These are phyloP conservation scores for Cyclopterus lumpus DNA, from an alignment of 2,797 vertebrate genomes.

Conservation along the genomic window DNA sequence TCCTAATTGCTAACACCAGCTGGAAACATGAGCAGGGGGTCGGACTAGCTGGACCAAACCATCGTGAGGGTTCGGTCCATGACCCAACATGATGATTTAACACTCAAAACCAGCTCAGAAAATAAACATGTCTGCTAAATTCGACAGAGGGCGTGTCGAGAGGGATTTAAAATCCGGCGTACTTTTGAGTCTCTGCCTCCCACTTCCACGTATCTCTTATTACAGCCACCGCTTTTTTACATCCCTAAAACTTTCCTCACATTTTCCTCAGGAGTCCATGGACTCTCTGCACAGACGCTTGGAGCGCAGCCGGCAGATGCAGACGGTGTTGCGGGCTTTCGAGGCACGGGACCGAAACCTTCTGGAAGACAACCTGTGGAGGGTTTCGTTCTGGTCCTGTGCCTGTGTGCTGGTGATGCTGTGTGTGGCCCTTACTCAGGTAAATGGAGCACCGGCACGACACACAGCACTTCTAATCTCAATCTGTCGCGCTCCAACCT, in stretches of 20 bases:
- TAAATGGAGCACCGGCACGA: constrained; percentile 47
- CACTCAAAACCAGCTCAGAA: not conserved
- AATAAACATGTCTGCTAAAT: not conserved
- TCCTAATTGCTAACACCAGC: not conserved
- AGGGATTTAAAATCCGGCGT: not conserved
- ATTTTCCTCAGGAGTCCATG: constrained; percentile 85
- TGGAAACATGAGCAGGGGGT: not conserved
- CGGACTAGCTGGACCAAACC: constrained; percentile 2
- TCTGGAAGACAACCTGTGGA: constrained; percentile 90
- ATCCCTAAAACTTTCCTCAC: not conserved
- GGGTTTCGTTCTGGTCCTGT: constrained; percentile 93
- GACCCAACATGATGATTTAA: not conserved
- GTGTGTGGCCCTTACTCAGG: constrained; percentile 89
- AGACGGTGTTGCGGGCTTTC: constrained; percentile 89
- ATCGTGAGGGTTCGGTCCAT: not conserved
- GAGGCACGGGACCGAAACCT: constrained; percentile 92
- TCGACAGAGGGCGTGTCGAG: not conserved
- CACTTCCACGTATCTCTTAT: not conserved
- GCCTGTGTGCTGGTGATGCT: constrained; percentile 88
- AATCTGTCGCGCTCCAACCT: not conserved
- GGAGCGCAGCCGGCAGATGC: constrained; percentile 91
- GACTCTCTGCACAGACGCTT: constrained; percentile 87
- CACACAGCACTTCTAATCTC: not conserved
- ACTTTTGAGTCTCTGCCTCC: not conserved
- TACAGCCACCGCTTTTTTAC: not conserved